Percentiles rank a stretch among this genome's conserved stretches.
These are phyloP conservation scores for Corydoras sp. DNA, from an alignment of 2,113 vertebrate species.

Conservation along the genomic window DNA sequence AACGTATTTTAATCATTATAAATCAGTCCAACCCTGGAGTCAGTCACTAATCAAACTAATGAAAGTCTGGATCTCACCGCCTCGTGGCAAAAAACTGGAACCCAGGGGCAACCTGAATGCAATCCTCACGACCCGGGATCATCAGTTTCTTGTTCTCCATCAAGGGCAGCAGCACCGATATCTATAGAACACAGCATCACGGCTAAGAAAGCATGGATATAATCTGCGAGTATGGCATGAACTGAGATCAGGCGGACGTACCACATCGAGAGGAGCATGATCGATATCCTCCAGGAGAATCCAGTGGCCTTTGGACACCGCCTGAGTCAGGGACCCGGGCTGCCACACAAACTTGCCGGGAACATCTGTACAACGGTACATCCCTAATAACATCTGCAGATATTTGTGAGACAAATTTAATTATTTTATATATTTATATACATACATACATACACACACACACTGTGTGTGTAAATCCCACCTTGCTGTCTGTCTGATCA, in stretches of 20 bases:
- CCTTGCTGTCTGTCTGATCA: slow-evolving; percentile 98
- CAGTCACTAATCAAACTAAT: background rate
- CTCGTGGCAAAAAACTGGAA: slow-evolving; percentile 98
- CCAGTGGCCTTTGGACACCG: slow-evolving; percentile 85
- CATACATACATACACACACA: no score
- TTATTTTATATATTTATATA: no score
- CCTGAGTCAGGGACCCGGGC: slow-evolving; percentile 86
- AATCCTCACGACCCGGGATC: slow-evolving; percentile 88
- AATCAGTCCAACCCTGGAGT: no score
- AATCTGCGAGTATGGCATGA: no score
- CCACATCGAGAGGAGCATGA: slow-evolving; percentile 92
- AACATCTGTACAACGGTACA: slow-evolving; percentile 93
- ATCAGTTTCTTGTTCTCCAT: slow-evolving; percentile 88
- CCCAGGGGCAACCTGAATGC: slow-evolving; percentile 81
- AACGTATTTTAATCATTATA: no score
- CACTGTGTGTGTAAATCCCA: slow-evolving; percentile 44
- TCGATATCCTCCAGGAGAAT: slow-evolving; percentile 95
- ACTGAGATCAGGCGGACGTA: slow-evolving; percentile 52
- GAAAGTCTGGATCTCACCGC: slow-evolving; percentile 63
- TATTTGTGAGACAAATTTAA: background rate
- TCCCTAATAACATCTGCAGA: slow-evolving; percentile 82
- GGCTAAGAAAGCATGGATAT: background rate
- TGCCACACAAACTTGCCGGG: slow-evolving; percentile 97
- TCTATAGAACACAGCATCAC: slow-evolving; percentile 56
- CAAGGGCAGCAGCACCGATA: slow-evolving; percentile 88